Conservation (phyloP, 1,140 invertebrate species). For the Harpegnathos saltator region DNA sequence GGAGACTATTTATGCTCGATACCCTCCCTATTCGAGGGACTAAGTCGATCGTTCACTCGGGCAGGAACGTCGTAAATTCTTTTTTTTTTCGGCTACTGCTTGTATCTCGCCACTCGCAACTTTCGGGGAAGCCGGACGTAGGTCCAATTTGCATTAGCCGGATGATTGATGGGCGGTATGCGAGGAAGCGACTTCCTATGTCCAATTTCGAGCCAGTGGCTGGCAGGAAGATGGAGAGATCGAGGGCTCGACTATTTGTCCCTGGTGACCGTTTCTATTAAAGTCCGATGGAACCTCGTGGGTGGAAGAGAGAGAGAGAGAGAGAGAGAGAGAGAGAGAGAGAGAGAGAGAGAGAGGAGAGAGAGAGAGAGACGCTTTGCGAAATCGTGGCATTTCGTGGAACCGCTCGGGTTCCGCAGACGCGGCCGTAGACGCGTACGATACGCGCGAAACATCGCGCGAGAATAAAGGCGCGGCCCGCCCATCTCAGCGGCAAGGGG, state of each 20-base stretch:
- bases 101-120: too few species aligned
- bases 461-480: not conserved
- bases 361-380: not conserved
- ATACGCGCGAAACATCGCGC: not conserved
- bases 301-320: not conserved
- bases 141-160: not conserved
- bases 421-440: not conserved
- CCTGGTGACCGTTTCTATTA: not conserved
- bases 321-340: too few species aligned
- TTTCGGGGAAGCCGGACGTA: not conserved
- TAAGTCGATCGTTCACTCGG: too few species aligned
- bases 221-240: not conserved
- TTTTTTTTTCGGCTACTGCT: too few species aligned
- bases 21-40: too few species aligned
- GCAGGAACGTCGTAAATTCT: too few species aligned
- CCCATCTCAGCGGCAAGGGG: not conserved
- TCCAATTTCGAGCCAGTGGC: not conserved
- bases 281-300: not conserved
- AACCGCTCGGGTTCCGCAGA: not conserved
- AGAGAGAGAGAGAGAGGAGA: too few species aligned
- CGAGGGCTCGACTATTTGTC: not conserved
- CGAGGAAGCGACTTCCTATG: not conserved
- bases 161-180: not conserved
- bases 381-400: conserved; percentile 14
- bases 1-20: too few species aligned